Conservation (phyloP, 92 coral and sea anemone species). For the Galaxea fascicularis region DNA sequence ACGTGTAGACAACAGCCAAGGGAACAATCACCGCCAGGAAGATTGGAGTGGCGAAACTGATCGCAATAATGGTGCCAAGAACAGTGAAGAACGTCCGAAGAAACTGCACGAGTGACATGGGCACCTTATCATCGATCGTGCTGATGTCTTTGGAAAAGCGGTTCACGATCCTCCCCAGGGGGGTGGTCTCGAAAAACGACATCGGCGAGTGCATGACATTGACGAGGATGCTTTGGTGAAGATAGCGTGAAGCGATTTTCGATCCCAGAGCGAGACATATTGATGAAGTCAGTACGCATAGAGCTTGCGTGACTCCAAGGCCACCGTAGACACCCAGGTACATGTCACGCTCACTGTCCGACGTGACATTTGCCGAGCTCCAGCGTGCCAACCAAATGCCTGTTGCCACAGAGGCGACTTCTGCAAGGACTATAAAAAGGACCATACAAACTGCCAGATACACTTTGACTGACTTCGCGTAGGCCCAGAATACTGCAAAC, state of each 20-base stretch:
- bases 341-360: conserved; percentile 70
- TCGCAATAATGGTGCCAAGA: conserved; percentile 84
- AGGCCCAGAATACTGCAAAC: conserved; percentile 85
- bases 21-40: conserved; percentile 84
- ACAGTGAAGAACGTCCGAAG: conserved; percentile 72
- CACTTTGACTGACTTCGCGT: conserved; percentile 86
- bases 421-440: conserved; percentile 65
- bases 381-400: conserved; percentile 94
- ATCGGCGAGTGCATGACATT: conserved; percentile 87
- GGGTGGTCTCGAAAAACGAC: conserved; percentile 96
- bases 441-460: conserved; percentile 57
- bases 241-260: conserved; percentile 77
- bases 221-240: conserved; percentile 78
- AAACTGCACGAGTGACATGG: conserved; percentile 55
- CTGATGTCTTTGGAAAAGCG: conserved; percentile 94
- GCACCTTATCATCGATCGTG: conserved; percentile 84
- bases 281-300: conserved; percentile 76
- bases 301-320: conserved; percentile 80
- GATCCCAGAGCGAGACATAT: conserved; percentile 85
- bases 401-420: conserved; percentile 77
- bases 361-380: conserved; percentile 81
- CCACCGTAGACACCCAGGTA: conserved; percentile 90
- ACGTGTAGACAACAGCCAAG: conserved; percentile 71
- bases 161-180: conserved; percentile 90
- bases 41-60: conserved; percentile 89